Conservation (phyloP, 2,888 invertebrate species). For the Agonopterix heracliana region DNA sequence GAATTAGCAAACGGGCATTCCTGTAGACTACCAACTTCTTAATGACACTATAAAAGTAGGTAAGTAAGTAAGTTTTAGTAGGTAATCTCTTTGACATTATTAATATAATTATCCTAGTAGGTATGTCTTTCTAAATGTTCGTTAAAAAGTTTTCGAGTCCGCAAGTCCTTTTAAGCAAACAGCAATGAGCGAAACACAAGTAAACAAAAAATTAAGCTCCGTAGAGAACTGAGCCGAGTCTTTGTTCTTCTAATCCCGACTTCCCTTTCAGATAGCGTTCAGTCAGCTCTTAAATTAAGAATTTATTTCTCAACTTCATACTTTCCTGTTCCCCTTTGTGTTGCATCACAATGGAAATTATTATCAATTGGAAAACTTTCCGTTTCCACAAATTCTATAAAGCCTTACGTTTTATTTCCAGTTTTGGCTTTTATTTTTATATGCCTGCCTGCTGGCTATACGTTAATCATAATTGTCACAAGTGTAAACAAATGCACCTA, state of each 20-base stretch:
- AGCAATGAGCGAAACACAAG: constrained; percentile 49
- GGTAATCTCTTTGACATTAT: no score
- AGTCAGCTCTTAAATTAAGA: constrained; percentile 71
- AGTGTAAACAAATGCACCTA: no score
- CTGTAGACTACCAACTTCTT: no score
- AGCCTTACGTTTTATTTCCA: constrained; percentile 58
- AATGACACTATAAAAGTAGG: no score
- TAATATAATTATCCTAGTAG: no score
- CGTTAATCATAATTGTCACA: no score
- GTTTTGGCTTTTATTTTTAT: constrained; percentile 45
- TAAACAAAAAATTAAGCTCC: constrained; percentile 54
- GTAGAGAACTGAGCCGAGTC: constrained; percentile 43
- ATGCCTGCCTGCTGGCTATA: background rate
- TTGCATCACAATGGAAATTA: constrained; percentile 71
- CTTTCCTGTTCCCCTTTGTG: constrained; percentile 65
- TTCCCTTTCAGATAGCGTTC: constrained; percentile 67
- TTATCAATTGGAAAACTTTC: constrained; percentile 71
- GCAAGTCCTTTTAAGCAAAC: constrained; percentile 38
- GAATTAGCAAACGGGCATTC: no score
- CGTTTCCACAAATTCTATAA: constrained; percentile 55
- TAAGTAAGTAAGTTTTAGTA: no score
- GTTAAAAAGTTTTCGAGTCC: constrained; percentile 19
- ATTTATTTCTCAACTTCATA: constrained; percentile 72
- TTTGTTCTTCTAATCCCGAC: constrained; percentile 67
- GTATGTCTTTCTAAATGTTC: background rate